Percentiles rank a stretch among this genome's conserved stretches.
These are phyloP conservation scores for Heterodera schachtii DNA, from an alignment of 1,140 invertebrate species.

Conservation along the genomic window DNA sequence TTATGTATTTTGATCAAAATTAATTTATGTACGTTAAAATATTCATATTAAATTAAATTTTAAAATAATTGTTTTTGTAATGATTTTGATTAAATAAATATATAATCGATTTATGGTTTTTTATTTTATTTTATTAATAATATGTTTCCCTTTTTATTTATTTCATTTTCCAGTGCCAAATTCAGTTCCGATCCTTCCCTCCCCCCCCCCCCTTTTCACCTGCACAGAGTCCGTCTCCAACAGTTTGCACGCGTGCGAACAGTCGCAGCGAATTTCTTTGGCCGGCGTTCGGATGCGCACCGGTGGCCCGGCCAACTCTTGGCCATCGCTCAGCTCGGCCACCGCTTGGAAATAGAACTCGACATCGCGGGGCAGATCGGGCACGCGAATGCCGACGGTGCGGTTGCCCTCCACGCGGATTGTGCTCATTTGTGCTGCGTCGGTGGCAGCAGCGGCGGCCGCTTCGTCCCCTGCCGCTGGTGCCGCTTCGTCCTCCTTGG, in stretches of 20 bases:
- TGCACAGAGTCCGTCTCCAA: constrained; percentile 48
- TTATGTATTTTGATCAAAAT: no score
- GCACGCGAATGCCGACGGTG: constrained; percentile 33
- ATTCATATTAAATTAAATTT: no score
- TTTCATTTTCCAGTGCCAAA: no score
- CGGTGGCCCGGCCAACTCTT: constrained; percentile 44
- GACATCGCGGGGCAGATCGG: constrained; percentile 49
- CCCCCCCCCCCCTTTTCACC: not conserved
- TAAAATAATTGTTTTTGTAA: no score
- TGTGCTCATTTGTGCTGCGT: constrained; percentile 45
- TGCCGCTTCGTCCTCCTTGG: not conserved
- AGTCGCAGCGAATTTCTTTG: constrained; percentile 60
- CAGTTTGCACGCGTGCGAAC: constrained; percentile 60
- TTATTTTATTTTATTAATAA: no score
- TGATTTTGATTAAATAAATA: no score
- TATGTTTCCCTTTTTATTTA: no score
- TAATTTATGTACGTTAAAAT: no score
- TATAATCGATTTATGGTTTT: no score
- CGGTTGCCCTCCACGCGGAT: constrained; percentile 32
- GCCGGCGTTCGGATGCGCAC: constrained; percentile 55
- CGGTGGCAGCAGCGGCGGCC: not conserved
- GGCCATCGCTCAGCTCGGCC: constrained; percentile 52
- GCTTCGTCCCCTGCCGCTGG: not conserved
- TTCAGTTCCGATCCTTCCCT: no score
- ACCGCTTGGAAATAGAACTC: constrained; percentile 61